A percentile compares a stretch with the other conserved stretches of the same genome.
Evolutionary conservation across 2,797 vertebrate species (phyloP).

Genomic region (Anabacerthia variegaticeps): DNA sequence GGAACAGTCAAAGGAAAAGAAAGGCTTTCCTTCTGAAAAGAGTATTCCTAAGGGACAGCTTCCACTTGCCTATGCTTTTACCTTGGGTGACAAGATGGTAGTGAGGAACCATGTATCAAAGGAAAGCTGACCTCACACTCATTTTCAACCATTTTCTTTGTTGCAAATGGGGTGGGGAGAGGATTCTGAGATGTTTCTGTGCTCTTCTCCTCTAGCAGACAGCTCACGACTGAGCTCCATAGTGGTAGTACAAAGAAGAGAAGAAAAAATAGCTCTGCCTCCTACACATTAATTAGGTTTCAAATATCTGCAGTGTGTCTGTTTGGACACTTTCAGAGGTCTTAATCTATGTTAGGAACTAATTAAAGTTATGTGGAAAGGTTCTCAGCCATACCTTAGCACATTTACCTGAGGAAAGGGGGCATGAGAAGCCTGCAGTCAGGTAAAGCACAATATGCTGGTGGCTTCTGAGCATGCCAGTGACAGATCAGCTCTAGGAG

Average conservation of each 20-base stretch:
- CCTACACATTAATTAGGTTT: neutral
- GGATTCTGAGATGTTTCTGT: neutral
- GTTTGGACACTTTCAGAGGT: neutral
- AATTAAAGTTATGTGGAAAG: neutral
- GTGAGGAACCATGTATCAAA: fast-evolving
- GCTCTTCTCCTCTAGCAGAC: neutral
- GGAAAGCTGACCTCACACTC: neutral
- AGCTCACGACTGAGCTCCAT: neutral
- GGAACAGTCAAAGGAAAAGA: neutral
- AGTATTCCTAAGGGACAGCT: neutral
- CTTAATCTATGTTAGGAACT: neutral
- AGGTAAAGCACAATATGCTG: neutral
- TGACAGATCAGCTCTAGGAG: neutral
- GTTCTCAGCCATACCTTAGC: neutral
- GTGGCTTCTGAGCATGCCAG: neutral
- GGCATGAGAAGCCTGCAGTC: neutral
- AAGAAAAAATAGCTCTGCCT: neutral
- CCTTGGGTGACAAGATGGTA: neutral
- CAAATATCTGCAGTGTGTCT: neutral
- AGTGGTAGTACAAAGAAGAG: neutral
- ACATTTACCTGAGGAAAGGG: neutral
- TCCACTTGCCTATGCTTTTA: neutral
- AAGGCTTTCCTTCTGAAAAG: neutral
- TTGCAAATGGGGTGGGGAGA: neutral
- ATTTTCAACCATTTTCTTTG: neutral